Base-by-base conservation (phyloP, 1,140 invertebrate species). In the Calosoma granatense region DNA sequence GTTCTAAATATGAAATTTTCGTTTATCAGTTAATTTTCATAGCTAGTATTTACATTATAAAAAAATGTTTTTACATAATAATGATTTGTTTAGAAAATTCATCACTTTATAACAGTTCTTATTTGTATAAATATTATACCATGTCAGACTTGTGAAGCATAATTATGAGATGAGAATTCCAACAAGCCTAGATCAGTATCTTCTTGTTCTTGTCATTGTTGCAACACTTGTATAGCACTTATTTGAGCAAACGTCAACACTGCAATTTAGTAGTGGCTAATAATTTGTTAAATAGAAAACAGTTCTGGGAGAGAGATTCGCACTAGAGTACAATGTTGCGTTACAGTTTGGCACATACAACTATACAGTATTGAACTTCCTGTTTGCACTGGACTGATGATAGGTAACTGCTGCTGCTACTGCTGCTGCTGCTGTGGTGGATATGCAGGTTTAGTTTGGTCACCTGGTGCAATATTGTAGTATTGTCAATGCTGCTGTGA, bases 231-330 rank as follows among this genome's bases (percentile, higher is more conserved):
- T n/a, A n/a, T n/a, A n/a, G n/a, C n/a, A n/a, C n/a, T 47, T 47
- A 47, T 47, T 47, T 47, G 41, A 47, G 41, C 41, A 47, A 47
- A 47, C 41, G 17, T 47, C 9, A 47, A 12, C 6, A 47, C 17
- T 47, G 41, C n/a, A n/a, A n/a, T n/a, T n/a, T n/a, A n/a, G n/a
- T n/a, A n/a, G n/a, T n/a, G n/a, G n/a, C n/a, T n/a, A n/a, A n/a
- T n/a, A n/a, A n/a, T n/a, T n/a, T n/a, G n/a, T n/a, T n/a, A n/a
- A 47, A 47, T 47, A 47, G 9, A 47, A 47, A 47, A 47, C 15
- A 47, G 41, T 47, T 47, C 17, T 17, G n/a, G n/a, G n/a, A n/a
- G n/a, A n/a, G n/a, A n/a, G n/a, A n/a, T n/a, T n/a, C n/a, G n/a
- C n/a, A n/a, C n/a, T n/a, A n/a, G n/a, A n/a, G n/a, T n/a, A n/a